A percentile compares a stretch with the other conserved stretches of the same genome.
These are phyloP conservation scores for Euplexia lucipara DNA, from an alignment of 2,888 invertebrate species.

Conservation along the genomic window DNA sequence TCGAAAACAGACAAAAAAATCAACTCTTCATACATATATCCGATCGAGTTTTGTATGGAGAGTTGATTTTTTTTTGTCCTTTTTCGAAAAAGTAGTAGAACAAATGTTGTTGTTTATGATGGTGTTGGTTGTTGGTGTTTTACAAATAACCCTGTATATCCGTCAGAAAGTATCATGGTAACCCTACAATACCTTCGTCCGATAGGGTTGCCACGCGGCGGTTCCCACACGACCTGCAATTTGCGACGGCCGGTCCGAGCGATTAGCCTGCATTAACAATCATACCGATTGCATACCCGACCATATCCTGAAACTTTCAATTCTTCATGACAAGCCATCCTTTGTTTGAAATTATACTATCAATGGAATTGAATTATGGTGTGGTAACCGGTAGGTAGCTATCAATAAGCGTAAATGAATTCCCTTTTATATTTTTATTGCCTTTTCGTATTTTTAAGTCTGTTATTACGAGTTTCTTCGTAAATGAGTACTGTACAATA, in stretches of 20 bases:
- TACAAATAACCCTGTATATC: no score
- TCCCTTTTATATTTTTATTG: background rate
- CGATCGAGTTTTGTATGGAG: no score
- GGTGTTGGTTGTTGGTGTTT: no score
- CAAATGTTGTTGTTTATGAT: no score
- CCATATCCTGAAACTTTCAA: constrained; percentile 2
- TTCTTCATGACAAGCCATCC: background rate
- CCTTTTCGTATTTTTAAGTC: background rate
- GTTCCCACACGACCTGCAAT: constrained; percentile 64
- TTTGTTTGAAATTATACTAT: constrained; percentile 14
- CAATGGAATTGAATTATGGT: background rate
- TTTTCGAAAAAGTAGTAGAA: no score
- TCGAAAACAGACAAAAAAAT: no score
- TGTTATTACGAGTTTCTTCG: background rate
- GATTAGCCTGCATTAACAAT: constrained; percentile 62
- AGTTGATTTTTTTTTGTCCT: no score
- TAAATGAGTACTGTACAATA: no score
- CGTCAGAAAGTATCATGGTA: constrained; percentile 6
- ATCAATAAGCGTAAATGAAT: constrained; percentile 16
- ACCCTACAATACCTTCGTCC: constrained; percentile 21
- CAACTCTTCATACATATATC: no score
- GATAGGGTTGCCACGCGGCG: constrained; percentile 48
- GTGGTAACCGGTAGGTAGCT: background rate
- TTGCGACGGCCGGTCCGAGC: constrained; percentile 48
- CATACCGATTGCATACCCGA: constrained; percentile 1